phyloP scores from a whole-genome alignment of 2,888 invertebrate genomes.

The Eumerus sabulonum region DNA sequence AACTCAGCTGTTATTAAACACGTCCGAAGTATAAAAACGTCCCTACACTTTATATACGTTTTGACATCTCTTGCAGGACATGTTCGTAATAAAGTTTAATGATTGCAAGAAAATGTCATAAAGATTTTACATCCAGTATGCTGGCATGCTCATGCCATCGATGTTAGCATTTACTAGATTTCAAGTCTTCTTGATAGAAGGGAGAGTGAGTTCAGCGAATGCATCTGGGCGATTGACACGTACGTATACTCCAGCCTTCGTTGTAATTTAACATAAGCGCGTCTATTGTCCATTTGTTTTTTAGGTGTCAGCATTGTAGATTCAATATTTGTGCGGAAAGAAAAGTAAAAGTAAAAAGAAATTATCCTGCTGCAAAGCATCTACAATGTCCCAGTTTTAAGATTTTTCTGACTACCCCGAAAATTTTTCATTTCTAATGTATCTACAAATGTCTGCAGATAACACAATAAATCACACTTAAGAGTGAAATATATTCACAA shows the following conservation, averaged over 20 bases:
- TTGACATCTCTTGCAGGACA: constrained; percentile 68
- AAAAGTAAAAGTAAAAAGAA: too few relatives aligned
- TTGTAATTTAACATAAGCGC: constrained; percentile 52
- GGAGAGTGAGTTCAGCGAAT: constrained; percentile 32
- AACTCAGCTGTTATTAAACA: constrained; percentile 66
- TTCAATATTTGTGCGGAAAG: too few relatives aligned
- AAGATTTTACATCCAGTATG: constrained; percentile 58
- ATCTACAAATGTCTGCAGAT: constrained; percentile 45
- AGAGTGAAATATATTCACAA: constrained; percentile 54
- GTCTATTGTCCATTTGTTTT: too few relatives aligned
- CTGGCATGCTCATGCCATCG: constrained; percentile 45
- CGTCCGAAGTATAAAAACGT: constrained; percentile 65
- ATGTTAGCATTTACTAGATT: constrained; percentile 40
- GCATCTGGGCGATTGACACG: constrained; percentile 55
- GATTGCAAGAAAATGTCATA: constrained; percentile 57
- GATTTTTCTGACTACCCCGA: too few relatives aligned
- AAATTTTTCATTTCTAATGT: too few relatives aligned
- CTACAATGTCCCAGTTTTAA: too few relatives aligned
- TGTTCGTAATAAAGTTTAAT: constrained; percentile 67
- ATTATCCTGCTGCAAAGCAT: too few relatives aligned
- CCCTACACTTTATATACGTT: constrained; percentile 62
- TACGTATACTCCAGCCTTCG: constrained; percentile 47
- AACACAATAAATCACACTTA: constrained; percentile 56
- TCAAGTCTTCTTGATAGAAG: constrained; percentile 21
- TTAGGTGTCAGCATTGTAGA: too few relatives aligned